Evolutionary conservation across 2,797 vertebrate genomes (phyloP).

Genomic region (Chelmon rostratus): DNA sequence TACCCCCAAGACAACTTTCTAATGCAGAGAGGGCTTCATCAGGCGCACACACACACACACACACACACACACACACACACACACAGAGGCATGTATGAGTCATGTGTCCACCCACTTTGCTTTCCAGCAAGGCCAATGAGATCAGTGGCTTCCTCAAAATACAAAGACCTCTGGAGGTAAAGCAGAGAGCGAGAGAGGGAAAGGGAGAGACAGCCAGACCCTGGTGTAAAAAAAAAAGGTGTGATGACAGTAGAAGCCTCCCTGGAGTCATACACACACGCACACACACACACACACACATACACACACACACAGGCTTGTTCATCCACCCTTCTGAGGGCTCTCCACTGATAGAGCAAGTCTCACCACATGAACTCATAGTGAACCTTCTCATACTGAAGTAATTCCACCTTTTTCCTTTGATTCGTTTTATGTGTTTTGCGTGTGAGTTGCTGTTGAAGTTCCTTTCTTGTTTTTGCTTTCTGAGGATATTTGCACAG

Average conservation of each 20-base stretch:
- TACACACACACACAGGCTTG: constrained; percentile 5
- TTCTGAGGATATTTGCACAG: neutral
- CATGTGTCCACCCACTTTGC: constrained; percentile 70
- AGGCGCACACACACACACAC: constrained; percentile 6
- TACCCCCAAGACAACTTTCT: constrained; percentile 67
- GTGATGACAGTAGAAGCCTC: constrained; percentile 71
- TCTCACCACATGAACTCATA: neutral
- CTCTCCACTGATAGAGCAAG: neutral
- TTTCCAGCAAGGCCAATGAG: constrained; percentile 77
- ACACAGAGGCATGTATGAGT: constrained; percentile 63
- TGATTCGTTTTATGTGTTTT: neutral
- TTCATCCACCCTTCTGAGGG: neutral
- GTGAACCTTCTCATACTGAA: neutral
- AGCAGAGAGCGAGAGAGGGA: constrained; percentile 15
- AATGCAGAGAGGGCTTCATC: constrained; percentile 50
- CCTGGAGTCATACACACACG: constrained; percentile 51
- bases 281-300: constrained; percentile 24
- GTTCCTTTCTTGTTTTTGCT: neutral
- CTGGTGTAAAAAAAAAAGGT: constrained; percentile 66
- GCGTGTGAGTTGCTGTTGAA: neutral
- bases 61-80: constrained; percentile 35
- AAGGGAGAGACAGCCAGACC: constrained; percentile 21
- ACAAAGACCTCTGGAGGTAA: constrained; percentile 67
- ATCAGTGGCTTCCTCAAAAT: constrained; percentile 73
- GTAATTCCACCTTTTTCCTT: neutral